phyloP scores from a whole-genome alignment of 92 coral and sea anemone genomes.

The Paragorgia papillata region DNA sequence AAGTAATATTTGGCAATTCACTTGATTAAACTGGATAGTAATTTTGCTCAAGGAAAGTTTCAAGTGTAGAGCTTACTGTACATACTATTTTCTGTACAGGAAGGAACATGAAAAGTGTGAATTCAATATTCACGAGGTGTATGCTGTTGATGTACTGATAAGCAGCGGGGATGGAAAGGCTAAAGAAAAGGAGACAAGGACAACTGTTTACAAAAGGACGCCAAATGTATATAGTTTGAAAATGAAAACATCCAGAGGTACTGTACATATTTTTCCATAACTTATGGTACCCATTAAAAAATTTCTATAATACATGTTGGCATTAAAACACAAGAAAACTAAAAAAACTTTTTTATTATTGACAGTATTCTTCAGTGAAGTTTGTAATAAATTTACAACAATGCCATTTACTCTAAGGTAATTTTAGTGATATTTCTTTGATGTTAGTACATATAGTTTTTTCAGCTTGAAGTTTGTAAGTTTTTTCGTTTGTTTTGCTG shows the following conservation, averaged over 20 bases:
- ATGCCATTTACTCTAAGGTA: conserved; percentile 97
- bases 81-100: too few relatives aligned
- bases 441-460: too few relatives aligned
- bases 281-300: too few relatives aligned
- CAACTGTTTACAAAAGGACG: conserved; percentile 90
- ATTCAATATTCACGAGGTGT: conserved; percentile 91
- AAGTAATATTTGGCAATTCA: too few relatives aligned
- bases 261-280: not conserved
- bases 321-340: too few relatives aligned
- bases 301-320: too few relatives aligned
- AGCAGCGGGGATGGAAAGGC: conserved; percentile 94
- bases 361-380: conserved; percentile 88
- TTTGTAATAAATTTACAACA: conserved; percentile 82
- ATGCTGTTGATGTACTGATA: conserved; percentile 79
- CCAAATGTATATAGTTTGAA: conserved; percentile 78
- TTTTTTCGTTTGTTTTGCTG: too few relatives aligned
- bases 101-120: conserved; percentile 93
- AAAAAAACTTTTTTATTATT: not conserved
- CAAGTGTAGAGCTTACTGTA: too few relatives aligned
- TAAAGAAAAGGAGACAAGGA: conserved; percentile 82
- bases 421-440: too few relatives aligned
- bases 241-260: conserved; percentile 96
- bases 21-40: too few relatives aligned
- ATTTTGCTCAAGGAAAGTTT: too few relatives aligned
- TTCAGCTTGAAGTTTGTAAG: too few relatives aligned